Evolutionary conservation across 2,888 invertebrate species (phyloP).

Genomic region (Pyrgus malvae): DNA sequence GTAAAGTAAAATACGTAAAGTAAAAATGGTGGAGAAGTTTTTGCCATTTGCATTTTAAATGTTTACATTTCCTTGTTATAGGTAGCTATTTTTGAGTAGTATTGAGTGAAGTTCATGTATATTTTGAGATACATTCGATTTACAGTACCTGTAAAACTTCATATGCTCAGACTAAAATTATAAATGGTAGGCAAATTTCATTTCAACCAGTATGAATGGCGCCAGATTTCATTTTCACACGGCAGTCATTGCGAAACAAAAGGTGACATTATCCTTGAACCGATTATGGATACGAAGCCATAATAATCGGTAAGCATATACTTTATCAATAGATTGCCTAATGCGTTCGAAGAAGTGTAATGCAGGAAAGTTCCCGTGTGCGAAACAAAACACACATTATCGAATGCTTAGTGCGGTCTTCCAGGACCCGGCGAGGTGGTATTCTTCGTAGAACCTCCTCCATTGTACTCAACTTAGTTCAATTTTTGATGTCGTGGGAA

Average conservation of each 20-base stretch:
- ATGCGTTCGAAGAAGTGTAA: constrained; percentile 60
- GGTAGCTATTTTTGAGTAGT: too few species aligned
- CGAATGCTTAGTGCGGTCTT: constrained; percentile 69
- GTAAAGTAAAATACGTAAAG: too few species aligned
- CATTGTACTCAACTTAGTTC: constrained; percentile 41
- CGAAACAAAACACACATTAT: constrained; percentile 59
- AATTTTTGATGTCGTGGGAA: constrained; percentile 41
- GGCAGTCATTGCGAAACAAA: not conserved
- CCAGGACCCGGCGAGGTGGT: constrained; percentile 56
- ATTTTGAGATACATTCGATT: too few species aligned
- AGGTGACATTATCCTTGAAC: constrained; percentile 1
- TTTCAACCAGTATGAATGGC: too few species aligned
- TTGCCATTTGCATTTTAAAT: too few species aligned
- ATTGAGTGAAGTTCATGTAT: too few species aligned
- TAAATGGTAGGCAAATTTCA: too few species aligned
- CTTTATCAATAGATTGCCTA: constrained; percentile 53
- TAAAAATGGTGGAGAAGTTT: too few species aligned
- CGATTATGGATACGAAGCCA: not conserved
- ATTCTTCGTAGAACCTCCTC: constrained; percentile 49
- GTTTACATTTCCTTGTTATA: too few species aligned
- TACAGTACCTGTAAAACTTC: too few species aligned
- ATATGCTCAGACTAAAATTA: too few species aligned
- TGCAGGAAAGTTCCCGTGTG: constrained; percentile 47
- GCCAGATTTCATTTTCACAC: too few species aligned
- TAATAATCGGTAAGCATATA: constrained; percentile 6